Percentiles rank a stretch among this genome's conserved stretches.
Conservation (phyloP, 2,888 invertebrate genomes). For the Cephus pygmeus region DNA sequence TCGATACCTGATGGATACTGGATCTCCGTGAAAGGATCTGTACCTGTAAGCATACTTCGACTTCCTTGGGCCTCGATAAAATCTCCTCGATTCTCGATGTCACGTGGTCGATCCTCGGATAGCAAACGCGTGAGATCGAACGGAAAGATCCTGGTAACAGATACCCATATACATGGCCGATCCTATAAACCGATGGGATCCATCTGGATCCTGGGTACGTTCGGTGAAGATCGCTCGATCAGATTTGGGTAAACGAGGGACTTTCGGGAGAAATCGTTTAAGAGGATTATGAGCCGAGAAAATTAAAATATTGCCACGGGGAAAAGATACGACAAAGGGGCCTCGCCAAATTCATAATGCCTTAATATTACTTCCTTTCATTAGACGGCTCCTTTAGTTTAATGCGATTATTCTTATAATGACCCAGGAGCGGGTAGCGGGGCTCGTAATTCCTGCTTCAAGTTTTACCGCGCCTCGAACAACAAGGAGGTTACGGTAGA, state of each 20-base stretch:
- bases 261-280: conserved; percentile 39
- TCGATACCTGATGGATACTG: no score
- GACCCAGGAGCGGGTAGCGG: conserved; percentile 8
- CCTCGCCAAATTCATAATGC: conserved; percentile 11
- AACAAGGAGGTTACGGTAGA: conserved; percentile 7
- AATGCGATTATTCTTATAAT: conserved; percentile 21
- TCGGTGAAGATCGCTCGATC: background rate
- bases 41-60: no score
- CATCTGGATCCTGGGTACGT: no score
- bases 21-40: no score
- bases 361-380: conserved; percentile 17
- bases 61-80: no score
- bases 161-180: no score
- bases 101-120: no score
- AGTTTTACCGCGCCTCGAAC: conserved; percentile 17
- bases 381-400: conserved; percentile 20
- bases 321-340: background rate
- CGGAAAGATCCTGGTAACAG: no score
- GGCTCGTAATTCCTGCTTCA: conserved; percentile 20
- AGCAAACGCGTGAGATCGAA: no score
- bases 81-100: no score
- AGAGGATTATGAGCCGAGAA: conserved; percentile 44
- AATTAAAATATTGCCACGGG: conserved; percentile 33
- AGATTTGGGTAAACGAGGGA: background rate
- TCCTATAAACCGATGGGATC: no score